Percentiles rank a stretch among this genome's conserved stretches.
phyloP scores from a whole-genome alignment of 1,140 invertebrate genomes.

The Scaptomyza montana region DNA sequence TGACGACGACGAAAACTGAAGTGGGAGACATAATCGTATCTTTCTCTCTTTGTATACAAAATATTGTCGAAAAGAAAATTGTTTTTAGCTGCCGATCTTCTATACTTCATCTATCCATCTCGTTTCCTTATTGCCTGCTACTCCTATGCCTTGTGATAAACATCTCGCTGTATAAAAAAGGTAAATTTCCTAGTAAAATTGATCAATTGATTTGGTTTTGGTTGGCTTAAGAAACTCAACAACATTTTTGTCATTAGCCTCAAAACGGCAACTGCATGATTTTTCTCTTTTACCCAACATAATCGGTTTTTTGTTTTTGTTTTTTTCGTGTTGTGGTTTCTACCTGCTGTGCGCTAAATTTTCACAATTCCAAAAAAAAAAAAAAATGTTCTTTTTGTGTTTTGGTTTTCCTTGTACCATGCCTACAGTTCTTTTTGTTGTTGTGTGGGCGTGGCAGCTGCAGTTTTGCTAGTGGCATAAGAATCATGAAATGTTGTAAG shows the following conservation, averaged over 20 bases:
- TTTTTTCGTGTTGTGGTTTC: slow-evolving; percentile 20
- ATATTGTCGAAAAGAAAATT: slow-evolving; percentile 16
- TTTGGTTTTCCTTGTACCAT: slow-evolving; percentile 1
- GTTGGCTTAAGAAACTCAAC: slow-evolving; percentile 9
- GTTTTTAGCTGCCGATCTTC: slow-evolving; percentile 7
- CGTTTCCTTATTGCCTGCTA: slow-evolving; percentile 4
- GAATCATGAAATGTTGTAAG: background rate
- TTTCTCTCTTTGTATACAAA: slow-evolving; percentile 54
- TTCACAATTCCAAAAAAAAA: slow-evolving; percentile 3
- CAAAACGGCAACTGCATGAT: slow-evolving; percentile 7
- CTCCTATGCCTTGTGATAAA: slow-evolving; percentile 4
- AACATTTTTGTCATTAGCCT: slow-evolving; percentile 39
- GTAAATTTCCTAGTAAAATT: slow-evolving; percentile 23
- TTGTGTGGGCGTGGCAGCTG: slow-evolving; percentile 40
- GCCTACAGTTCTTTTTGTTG: slow-evolving; percentile 1
- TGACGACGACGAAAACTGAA: background rate
- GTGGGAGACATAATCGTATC: slow-evolving; percentile 27
- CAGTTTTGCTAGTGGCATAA: slow-evolving; percentile 7
- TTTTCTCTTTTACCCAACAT: slow-evolving; percentile 1
- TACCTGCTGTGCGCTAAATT: slow-evolving; percentile 50
- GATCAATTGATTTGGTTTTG: slow-evolving; percentile 35
- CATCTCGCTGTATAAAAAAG: background rate
- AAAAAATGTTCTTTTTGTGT: slow-evolving; percentile 1
- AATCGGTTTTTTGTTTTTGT: slow-evolving; percentile 18
- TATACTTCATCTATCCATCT: background rate